A percentile compares a stretch with the other conserved stretches of the same genome.
These are phyloP conservation scores for Corythornis vintsioides DNA, from an alignment of 2,113 vertebrate species.

Conservation along the genomic window DNA sequence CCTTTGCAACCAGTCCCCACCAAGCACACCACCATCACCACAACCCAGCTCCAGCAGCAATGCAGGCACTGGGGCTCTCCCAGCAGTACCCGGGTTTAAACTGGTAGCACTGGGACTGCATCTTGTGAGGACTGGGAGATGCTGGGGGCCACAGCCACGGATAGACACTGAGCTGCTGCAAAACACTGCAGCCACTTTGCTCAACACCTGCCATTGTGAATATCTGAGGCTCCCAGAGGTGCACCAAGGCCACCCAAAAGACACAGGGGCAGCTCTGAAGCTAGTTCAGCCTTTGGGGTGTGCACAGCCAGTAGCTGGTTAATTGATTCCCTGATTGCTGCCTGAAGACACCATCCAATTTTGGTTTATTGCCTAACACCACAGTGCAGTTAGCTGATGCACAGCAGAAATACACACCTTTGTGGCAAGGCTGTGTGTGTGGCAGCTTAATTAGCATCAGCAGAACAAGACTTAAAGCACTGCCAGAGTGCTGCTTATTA, in stretches of 20 bases:
- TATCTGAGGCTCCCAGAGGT: not conserved
- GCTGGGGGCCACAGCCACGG: not conserved
- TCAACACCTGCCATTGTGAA: not conserved
- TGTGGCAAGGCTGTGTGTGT: not conserved
- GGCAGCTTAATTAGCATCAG: not conserved
- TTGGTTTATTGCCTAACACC: not conserved
- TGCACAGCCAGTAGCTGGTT: not conserved
- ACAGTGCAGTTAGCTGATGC: not conserved
- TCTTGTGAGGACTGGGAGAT: not conserved
- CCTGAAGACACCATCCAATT: not conserved
- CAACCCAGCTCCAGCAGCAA: not conserved
- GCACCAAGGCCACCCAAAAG: not conserved
- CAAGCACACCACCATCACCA: rapidly evolving
- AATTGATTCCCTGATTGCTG: not conserved
- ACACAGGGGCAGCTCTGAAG: not conserved
- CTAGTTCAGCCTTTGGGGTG: not conserved
- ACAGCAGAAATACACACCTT: not conserved
- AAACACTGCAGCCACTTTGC: not conserved
- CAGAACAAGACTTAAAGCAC: not conserved
- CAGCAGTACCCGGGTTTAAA: not conserved
- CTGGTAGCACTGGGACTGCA: not conserved
- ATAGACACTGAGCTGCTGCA: not conserved
- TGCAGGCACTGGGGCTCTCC: not conserved
- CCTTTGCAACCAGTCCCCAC: rapidly evolving
- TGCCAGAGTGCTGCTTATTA: not conserved